These are phyloP conservation scores for Polyodon spathula DNA, from an alignment of 2,113 vertebrate genomes.

Conservation along the genomic window DNA sequence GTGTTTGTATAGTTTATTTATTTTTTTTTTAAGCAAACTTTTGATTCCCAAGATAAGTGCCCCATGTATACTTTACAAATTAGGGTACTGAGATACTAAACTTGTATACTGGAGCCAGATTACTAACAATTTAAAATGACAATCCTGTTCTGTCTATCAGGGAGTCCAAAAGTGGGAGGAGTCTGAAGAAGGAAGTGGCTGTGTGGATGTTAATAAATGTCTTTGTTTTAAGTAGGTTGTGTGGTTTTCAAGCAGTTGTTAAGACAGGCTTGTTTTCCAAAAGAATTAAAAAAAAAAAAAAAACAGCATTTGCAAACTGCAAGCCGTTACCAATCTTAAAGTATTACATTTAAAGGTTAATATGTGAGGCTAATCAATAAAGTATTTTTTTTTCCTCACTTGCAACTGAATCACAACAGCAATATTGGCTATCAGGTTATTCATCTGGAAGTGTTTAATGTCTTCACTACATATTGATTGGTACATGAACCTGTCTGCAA, in stretches of 20 bases:
- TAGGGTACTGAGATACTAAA: no score
- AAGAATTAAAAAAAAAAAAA: neutral
- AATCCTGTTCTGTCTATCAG: no score
- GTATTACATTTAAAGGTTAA: conserved; percentile 5
- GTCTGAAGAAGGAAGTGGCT: no score
- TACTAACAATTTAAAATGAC: no score
- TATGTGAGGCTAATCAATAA: neutral
- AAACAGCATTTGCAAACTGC: neutral
- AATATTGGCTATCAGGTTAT: conserved; percentile 12
- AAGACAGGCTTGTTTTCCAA: no score
- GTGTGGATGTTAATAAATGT: no score
- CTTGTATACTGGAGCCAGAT: no score
- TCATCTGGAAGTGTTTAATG: conserved; percentile 6
- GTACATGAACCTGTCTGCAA: conserved; percentile 4
- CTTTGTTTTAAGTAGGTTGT: no score
- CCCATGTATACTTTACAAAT: no score
- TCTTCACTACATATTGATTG: conserved; percentile 3
- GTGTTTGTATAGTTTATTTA: no score
- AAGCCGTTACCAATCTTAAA: neutral
- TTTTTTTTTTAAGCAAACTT: neutral
- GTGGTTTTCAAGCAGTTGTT: no score
- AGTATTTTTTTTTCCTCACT: conserved; percentile 5
- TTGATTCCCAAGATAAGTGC: neutral
- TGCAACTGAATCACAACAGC: conserved; percentile 3
- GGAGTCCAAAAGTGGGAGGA: no score